These are phyloP conservation scores for Trisateles emortualis DNA, from an alignment of 2,888 invertebrate species.

Conservation along the genomic window DNA sequence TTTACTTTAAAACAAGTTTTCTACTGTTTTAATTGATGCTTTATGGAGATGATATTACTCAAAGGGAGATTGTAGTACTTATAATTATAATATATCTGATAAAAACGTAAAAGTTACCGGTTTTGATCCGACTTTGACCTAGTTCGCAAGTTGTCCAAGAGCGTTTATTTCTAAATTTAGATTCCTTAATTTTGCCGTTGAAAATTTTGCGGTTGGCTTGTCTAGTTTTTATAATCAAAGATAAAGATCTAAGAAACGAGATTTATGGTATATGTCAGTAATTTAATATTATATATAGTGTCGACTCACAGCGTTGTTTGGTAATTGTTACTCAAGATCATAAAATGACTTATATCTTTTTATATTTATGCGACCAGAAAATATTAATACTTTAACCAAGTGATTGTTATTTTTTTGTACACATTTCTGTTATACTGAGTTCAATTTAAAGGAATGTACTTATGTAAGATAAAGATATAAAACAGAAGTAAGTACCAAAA, in stretches of 20 bases:
- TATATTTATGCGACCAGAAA: neutral
- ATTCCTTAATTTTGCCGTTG: constrained; percentile 1
- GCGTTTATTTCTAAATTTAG: constrained; percentile 24
- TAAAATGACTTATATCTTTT: neutral
- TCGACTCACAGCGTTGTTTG: neutral
- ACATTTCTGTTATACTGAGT: neutral
- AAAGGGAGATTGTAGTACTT: constrained; percentile 18
- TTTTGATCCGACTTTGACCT: constrained; percentile 36
- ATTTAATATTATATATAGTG: neutral
- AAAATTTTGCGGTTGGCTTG: constrained; percentile 7
- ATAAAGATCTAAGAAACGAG: neutral
- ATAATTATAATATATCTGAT: constrained; percentile 10
- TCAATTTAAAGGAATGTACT: no score
- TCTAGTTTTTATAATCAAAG: constrained; percentile 8
- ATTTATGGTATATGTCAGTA: neutral
- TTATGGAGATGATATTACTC: neutral
- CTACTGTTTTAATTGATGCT: neutral
- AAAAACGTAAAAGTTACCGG: constrained; percentile 19
- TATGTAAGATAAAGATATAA: no score
- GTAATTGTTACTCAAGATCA: neutral
- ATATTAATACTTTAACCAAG: neutral
- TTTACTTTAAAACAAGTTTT: neutral
- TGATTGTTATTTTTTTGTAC: neutral
- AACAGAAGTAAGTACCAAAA: no score
- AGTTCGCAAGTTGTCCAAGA: constrained; percentile 21